These are phyloP conservation scores for Chrysolina americana DNA, from an alignment of 2,888 invertebrate genomes.

Conservation along the genomic window DNA sequence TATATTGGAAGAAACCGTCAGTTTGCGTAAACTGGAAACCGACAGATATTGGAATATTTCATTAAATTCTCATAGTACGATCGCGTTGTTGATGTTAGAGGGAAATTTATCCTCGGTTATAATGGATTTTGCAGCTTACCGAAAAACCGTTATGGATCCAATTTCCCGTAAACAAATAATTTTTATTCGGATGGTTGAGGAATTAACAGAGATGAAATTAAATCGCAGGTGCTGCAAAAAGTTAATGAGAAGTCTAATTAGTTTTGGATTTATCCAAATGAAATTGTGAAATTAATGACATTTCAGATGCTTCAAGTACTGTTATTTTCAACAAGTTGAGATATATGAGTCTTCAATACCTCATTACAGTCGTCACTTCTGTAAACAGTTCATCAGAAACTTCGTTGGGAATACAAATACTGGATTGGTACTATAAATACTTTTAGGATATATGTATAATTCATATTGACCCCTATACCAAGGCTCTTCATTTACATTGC, in stretches of 20 bases:
- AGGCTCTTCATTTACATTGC: too few species aligned
- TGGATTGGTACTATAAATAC: too few species aligned
- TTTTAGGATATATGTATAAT: too few species aligned
- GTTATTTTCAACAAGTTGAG: too few species aligned
- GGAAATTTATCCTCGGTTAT: background rate
- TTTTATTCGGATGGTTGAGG: background rate
- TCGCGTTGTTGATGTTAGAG: conserved; percentile 7
- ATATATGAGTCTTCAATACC: too few species aligned
- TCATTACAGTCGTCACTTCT: too few species aligned
- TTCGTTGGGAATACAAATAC: too few species aligned
- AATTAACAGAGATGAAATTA: background rate
- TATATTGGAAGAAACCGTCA: conserved; percentile 5
- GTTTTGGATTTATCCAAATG: background rate
- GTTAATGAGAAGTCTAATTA: background rate
- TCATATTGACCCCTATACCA: too few species aligned
- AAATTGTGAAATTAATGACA: background rate
- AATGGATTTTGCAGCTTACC: conserved; percentile 8
- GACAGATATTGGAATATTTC: conserved; percentile 10
- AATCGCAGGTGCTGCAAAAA: background rate
- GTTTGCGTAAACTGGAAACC: conserved; percentile 1
- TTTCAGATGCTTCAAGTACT: background rate
- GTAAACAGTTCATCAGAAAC: too few species aligned
- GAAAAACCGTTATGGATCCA: background rate
- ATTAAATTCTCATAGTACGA: conserved; percentile 3
- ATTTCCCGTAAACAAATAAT: background rate